Conservation (phyloP, 2,888 invertebrate species). For the Synergus itoensis region DNA sequence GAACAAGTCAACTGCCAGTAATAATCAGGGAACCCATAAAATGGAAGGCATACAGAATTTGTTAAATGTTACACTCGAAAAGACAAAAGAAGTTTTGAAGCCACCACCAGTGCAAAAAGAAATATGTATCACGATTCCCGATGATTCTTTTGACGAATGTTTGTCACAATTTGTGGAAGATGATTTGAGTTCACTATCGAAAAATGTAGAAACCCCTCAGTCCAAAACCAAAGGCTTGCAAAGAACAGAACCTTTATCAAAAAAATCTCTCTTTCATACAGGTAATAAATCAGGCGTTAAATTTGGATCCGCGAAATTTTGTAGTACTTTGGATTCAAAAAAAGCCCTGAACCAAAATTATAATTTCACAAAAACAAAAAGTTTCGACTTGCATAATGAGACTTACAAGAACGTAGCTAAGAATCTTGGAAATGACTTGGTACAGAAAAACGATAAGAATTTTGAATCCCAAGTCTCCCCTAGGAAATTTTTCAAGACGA, state of each 20-base stretch:
- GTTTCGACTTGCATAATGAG: background rate
- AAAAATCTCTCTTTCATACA: constrained; percentile 27
- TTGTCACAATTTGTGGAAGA: constrained; percentile 48
- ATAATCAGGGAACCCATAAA: background rate
- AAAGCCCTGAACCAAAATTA: background rate
- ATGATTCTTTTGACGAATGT: constrained; percentile 56
- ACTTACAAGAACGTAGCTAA: background rate
- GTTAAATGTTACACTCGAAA: constrained; percentile 8
- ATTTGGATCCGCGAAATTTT: constrained; percentile 7
- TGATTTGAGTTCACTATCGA: constrained; percentile 26
- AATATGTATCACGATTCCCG: constrained; percentile 46
- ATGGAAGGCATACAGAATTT: background rate
- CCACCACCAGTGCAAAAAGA: background rate
- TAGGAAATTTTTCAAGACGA: constrained; percentile 25
- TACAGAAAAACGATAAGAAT: background rate
- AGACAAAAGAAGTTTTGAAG: background rate
- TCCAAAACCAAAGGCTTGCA: constrained; percentile 9
- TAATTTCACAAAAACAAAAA: constrained; percentile 6
- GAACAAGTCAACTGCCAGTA: background rate
- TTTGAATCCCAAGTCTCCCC: background rate
- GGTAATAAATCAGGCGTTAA: constrained; percentile 3
- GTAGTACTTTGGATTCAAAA: background rate
- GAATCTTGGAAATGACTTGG: background rate
- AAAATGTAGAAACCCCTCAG: background rate
- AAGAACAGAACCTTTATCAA: constrained; percentile 44